Evolutionary conservation across 2,888 invertebrate genomes (phyloP).

Genomic region (Physocephala rufipes): DNA sequence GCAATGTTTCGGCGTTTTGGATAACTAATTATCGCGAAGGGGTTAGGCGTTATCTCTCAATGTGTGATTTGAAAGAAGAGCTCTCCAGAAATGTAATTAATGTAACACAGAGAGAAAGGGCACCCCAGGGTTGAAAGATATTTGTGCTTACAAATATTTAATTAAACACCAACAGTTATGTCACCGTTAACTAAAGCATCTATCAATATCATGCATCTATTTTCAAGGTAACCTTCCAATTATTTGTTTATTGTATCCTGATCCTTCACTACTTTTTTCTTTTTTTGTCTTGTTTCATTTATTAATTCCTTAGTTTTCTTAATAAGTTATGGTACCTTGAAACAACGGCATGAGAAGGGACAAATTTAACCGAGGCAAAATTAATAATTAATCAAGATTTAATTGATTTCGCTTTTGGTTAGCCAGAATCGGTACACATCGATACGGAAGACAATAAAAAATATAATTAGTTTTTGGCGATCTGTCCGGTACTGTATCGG

Average conservation of each 20-base stretch:
- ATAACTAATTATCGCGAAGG: too few species aligned
- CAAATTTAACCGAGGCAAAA: neutral
- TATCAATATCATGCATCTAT: neutral
- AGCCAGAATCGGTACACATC: neutral
- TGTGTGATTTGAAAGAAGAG: too few species aligned
- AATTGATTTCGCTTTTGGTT: constrained; percentile 8
- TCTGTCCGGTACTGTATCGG: neutral
- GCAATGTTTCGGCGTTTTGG: too few species aligned
- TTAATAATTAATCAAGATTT: neutral
- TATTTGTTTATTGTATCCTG: neutral
- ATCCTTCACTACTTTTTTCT: too few species aligned
- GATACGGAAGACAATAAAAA: neutral
- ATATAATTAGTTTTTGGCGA: neutral
- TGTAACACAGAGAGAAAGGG: too few species aligned
- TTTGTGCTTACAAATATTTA: neutral
- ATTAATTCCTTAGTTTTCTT: too few species aligned
- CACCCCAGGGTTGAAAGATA: too few species aligned
- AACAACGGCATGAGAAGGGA: neutral
- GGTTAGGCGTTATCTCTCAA: too few species aligned
- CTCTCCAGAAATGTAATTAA: too few species aligned
- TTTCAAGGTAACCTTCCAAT: neutral
- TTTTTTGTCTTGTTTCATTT: constrained; percentile 13
- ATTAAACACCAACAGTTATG: neutral
- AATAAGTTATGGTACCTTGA: neutral
- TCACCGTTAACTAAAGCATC: neutral